Conservation (phyloP, 2,797 vertebrate genomes). For the Pantherophis alleghaniensis region DNA sequence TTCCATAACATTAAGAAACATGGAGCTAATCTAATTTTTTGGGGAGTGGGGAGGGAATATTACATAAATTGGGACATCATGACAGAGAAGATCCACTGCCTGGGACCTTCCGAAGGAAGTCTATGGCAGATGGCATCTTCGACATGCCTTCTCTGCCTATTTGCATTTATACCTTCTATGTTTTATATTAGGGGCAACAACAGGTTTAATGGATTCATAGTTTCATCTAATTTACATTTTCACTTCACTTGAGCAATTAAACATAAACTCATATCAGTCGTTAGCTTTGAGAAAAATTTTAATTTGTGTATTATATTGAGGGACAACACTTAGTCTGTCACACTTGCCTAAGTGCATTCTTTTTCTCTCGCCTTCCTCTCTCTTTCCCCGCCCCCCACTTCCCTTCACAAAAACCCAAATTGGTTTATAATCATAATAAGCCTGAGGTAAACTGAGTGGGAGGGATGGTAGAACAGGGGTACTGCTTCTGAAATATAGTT, state of each 20-base stretch:
- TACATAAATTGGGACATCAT: not conserved
- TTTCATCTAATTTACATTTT: not conserved
- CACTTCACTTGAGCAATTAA: not conserved
- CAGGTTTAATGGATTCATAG: not conserved
- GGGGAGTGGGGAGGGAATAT: not conserved
- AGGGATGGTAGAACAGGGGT: not conserved
- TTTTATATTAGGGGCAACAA: not conserved
- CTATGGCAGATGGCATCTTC: not conserved
- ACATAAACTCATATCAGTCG: not conserved
- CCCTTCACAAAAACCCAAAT: not conserved
- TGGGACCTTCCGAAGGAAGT: not conserved
- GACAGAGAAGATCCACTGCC: not conserved
- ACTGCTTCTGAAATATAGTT: not conserved
- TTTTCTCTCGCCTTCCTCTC: not conserved
- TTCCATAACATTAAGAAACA: not conserved
- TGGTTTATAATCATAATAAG: not conserved
- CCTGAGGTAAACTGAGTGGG: not conserved
- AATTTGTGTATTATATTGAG: not conserved
- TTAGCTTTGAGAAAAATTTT: not conserved
- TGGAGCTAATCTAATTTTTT: not conserved
- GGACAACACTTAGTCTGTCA: not conserved
- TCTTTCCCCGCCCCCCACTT: not conserved
- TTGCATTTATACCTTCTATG: not conserved
- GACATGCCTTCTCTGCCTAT: not conserved
- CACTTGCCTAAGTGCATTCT: not conserved